Conservation (phyloP, 2,113 vertebrate species). For the Cathartes aura region DNA sequence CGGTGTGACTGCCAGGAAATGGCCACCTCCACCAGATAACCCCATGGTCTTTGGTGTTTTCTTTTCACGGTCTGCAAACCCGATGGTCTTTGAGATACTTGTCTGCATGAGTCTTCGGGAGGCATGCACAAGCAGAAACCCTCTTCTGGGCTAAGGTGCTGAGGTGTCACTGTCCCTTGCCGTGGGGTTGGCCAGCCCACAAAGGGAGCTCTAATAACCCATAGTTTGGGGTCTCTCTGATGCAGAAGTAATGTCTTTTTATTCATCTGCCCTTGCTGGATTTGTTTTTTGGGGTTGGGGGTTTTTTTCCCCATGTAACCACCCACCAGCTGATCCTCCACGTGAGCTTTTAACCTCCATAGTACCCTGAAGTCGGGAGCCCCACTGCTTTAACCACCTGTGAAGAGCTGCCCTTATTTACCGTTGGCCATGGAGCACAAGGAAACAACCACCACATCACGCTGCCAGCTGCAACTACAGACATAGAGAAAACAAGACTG, state of each 20-base stretch:
- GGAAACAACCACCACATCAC: neutral
- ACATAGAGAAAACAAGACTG: neutral
- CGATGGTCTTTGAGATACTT: neutral
- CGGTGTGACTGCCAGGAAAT: neutral
- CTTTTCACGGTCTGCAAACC: neutral
- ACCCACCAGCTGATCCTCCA: neutral
- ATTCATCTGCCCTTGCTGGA: neutral
- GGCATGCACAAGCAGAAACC: neutral
- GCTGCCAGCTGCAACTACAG: neutral
- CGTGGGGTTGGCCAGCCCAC: neutral
- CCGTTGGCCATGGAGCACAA: neutral
- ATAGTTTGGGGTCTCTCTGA: neutral
- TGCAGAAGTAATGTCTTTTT: neutral
- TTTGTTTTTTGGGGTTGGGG: rapidly evolving
- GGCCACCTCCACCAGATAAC: neutral
- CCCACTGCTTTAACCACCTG: neutral
- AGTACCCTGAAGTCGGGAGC: neutral
- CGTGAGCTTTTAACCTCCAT: rapidly evolving
- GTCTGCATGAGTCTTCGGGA: neutral
- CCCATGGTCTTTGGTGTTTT: neutral
- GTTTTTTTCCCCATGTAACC: neutral
- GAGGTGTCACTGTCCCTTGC: neutral
- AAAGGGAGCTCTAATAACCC: neutral
- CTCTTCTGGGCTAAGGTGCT: neutral
- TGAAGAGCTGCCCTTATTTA: neutral